Evolutionary conservation across 2,888 invertebrate species (phyloP).

Genomic region (Mesochorus sp.): DNA sequence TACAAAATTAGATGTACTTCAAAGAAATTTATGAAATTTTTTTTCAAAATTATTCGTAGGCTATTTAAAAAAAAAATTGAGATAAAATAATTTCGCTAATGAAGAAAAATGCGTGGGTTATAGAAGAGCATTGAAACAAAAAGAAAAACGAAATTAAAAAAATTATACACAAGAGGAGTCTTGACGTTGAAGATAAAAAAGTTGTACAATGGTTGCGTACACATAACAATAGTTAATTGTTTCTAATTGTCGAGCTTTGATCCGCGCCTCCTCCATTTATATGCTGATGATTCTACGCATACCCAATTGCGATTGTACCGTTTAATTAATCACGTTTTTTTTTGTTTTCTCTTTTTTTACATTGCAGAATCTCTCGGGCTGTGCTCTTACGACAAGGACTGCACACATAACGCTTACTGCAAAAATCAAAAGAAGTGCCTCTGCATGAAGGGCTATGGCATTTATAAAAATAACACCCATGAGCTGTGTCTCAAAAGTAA

Average conservation of each 20-base stretch:
- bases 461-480: constrained; percentile 78
- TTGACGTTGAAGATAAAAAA: background rate
- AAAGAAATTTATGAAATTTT: too few relatives aligned
- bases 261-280: background rate
- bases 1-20: too few relatives aligned
- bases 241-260: background rate
- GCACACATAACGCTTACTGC: constrained; percentile 75
- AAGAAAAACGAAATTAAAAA: background rate
- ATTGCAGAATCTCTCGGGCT: constrained; percentile 71
- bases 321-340: background rate
- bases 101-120: too few relatives aligned
- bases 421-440: constrained; percentile 76
- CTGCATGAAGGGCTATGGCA: constrained; percentile 80
- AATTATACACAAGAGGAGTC: background rate
- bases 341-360: constrained; percentile 11
- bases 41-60: too few relatives aligned
- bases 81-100: too few relatives aligned
- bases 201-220: background rate
- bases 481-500: constrained; percentile 81
- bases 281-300: background rate
- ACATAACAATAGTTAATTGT: constrained; percentile 36
- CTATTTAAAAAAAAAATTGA: too few relatives aligned
- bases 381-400: constrained; percentile 72
- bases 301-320: background rate
- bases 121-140: too few relatives aligned